Percentiles rank a stretch among this genome's conserved stretches.
phyloP scores from a whole-genome alignment of 2,797 vertebrate genomes.

The Sylvilagus floridanus region DNA sequence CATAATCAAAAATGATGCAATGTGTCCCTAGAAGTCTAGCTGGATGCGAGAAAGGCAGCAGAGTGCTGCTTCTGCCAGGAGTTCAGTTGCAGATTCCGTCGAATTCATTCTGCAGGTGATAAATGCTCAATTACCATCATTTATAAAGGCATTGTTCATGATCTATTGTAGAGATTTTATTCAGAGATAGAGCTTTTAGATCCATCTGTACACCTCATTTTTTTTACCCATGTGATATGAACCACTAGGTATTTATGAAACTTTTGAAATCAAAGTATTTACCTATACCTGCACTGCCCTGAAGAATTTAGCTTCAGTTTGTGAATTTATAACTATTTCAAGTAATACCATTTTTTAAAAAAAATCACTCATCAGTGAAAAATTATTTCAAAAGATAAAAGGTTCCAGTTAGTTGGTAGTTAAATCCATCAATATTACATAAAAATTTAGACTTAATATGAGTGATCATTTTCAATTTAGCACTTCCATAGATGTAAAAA shows the following conservation, averaged over 20 bases:
- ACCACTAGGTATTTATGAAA: conserved; percentile 58
- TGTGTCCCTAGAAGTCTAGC: conserved; percentile 85
- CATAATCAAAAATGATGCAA: conserved; percentile 86
- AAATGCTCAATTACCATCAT: conserved; percentile 78
- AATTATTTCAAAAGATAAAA: conserved; percentile 64
- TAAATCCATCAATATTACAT: conserved; percentile 63
- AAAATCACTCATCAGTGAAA: conserved; percentile 23
- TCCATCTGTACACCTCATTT: conserved; percentile 35
- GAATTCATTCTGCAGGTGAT: conserved; percentile 82
- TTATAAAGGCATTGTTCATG: conserved; percentile 77
- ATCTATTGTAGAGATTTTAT: conserved; percentile 63
- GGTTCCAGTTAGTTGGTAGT: conserved; percentile 26
- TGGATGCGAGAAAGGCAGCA: conserved; percentile 85
- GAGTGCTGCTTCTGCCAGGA: conserved; percentile 79
- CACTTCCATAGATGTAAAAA: conserved; percentile 49
- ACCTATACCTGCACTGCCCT: conserved; percentile 54
- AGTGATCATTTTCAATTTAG: conserved; percentile 60
- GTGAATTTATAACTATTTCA: conserved; percentile 55
- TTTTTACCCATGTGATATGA: conserved; percentile 73
- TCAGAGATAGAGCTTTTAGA: conserved; percentile 72
- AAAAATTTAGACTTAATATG: conserved; percentile 75
- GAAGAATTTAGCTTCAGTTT: conserved; percentile 58
- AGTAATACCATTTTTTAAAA: background rate
- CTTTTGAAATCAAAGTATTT: conserved; percentile 74
- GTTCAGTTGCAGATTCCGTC: conserved; percentile 81